Percentiles rank a stretch among this genome's conserved stretches.
Evolutionary conservation across 2,888 invertebrate genomes (phyloP).

Genomic region (Trachelus troglodyta): DNA sequence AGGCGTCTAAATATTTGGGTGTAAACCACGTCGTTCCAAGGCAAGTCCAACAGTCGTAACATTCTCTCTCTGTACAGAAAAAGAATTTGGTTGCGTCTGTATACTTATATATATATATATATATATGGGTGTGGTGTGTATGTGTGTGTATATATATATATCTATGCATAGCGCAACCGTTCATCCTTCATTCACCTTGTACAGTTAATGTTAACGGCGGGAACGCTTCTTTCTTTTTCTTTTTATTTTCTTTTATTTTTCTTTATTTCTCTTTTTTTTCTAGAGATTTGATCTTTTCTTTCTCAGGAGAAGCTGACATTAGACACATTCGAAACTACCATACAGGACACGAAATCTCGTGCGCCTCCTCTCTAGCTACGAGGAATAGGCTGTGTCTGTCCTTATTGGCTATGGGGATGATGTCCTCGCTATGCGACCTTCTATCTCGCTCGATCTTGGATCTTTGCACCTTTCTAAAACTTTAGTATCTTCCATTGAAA

Average conservation of each 20-base stretch:
- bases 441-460: constrained; percentile 26
- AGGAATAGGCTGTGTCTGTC: constrained; percentile 22
- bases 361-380: constrained; percentile 6
- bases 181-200: neutral
- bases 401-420: constrained; percentile 27
- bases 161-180: neutral
- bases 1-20: constrained; percentile 26
- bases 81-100: too few species aligned
- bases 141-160: too few species aligned
- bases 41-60: constrained; percentile 34
- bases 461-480: constrained; percentile 21
- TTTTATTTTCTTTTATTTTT: neutral
- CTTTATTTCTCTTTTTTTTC: neutral
- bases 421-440: constrained; percentile 21
- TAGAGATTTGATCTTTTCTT: constrained; percentile 39
- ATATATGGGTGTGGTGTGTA: too few species aligned
- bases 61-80: constrained; percentile 16
- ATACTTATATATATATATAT: too few species aligned
- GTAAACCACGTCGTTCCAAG: constrained; percentile 33
- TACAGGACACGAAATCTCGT: neutral
- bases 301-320: constrained; percentile 39
- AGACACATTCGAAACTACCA: neutral
- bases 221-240: neutral
- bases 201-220: neutral
- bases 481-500: constrained; percentile 26